Evolutionary conservation across 2,797 vertebrate genomes (phyloP).

Genomic region (Acropternis orthonyx): DNA sequence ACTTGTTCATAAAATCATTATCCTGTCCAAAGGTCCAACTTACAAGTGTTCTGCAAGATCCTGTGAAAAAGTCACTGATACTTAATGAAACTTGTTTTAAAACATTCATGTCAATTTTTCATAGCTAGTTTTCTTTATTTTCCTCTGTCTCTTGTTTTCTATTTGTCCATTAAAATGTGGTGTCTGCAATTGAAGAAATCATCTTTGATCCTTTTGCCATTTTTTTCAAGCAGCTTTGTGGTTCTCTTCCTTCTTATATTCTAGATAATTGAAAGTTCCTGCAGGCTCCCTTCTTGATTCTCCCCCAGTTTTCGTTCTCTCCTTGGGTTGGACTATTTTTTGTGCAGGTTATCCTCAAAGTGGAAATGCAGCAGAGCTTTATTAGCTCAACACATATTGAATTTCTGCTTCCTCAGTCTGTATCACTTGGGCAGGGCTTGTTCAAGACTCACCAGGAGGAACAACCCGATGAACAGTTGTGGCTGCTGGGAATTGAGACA

Average conservation of each 20-base stretch:
- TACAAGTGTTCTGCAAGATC: neutral
- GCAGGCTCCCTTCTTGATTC: neutral
- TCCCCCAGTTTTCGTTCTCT: neutral
- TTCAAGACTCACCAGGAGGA: neutral
- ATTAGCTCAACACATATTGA: accelerated
- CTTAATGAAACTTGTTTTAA: neutral
- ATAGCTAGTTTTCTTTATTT: neutral
- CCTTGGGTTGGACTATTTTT: neutral
- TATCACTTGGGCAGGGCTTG: neutral
- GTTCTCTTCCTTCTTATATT: neutral
- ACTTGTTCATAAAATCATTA: neutral
- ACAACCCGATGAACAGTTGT: neutral
- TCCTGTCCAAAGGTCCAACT: neutral
- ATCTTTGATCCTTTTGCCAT: neutral
- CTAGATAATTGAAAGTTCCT: neutral
- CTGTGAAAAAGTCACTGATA: neutral
- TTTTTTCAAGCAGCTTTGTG: neutral
- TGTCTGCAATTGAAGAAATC: neutral
- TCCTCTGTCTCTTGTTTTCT: neutral
- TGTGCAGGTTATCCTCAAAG: neutral
- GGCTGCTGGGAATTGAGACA: neutral
- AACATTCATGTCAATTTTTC: neutral
- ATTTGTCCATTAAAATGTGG: neutral
- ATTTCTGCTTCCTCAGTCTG: neutral
- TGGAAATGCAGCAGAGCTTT: neutral